Percentiles rank a stretch among this genome's conserved stretches.
These are phyloP conservation scores for Charanyca ferruginea DNA, from an alignment of 2,888 invertebrate species.

Conservation along the genomic window DNA sequence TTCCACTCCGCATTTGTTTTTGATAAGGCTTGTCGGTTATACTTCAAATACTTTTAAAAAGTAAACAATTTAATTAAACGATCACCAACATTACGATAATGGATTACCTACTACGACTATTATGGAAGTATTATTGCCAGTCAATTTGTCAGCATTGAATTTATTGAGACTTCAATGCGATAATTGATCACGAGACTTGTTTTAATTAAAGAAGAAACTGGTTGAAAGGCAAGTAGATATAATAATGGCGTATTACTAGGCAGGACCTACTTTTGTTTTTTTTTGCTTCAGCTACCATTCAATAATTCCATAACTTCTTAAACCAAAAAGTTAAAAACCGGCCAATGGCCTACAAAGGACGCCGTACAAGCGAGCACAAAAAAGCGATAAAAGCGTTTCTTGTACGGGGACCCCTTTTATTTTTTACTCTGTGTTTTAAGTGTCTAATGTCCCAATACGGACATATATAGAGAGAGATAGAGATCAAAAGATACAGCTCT, in stretches of 20 bases:
- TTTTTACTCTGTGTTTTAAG: too few relatives aligned
- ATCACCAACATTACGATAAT: slow-evolving; percentile 32
- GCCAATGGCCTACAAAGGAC: too few relatives aligned
- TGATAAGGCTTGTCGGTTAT: slow-evolving; percentile 8
- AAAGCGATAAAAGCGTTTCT: too few relatives aligned
- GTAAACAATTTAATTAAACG: slow-evolving; percentile 35
- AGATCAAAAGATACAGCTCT: too few relatives aligned
- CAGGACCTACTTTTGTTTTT: too few relatives aligned
- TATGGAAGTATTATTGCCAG: slow-evolving; percentile 35
- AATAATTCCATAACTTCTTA: too few relatives aligned
- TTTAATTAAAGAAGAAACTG: slow-evolving; percentile 26
- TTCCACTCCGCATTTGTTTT: slow-evolving; percentile 14
- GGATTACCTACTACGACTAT: slow-evolving; percentile 15
- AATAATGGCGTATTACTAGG: slow-evolving; percentile 15
- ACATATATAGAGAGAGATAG: too few relatives aligned
- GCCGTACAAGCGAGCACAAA: too few relatives aligned
- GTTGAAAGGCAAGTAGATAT: slow-evolving; percentile 24
- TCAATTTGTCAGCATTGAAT: slow-evolving; percentile 59
- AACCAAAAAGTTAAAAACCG: too few relatives aligned
- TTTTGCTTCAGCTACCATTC: too few relatives aligned
- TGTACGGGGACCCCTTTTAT: too few relatives aligned
- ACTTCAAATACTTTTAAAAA: slow-evolving; percentile 15
- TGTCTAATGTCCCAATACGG: too few relatives aligned
- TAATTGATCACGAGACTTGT: slow-evolving; percentile 39
- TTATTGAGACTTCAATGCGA: slow-evolving; percentile 43